Evolutionary conservation across 2,888 invertebrate species (phyloP).

Genomic region (Synanthedon myopaeformis): DNA sequence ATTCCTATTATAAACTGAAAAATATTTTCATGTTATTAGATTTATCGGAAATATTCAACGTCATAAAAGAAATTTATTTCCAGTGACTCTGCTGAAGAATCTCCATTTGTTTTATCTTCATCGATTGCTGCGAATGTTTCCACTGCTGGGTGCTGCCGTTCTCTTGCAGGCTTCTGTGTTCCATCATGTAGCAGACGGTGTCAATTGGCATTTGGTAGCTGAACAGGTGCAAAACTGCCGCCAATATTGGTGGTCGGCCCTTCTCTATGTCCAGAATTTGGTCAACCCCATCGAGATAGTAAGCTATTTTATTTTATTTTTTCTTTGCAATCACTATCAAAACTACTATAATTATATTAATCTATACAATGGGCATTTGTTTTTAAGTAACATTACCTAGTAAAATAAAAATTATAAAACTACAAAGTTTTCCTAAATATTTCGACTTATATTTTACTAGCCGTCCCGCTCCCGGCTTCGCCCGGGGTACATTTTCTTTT

Average conservation of each 20-base stretch:
- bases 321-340: too few species aligned
- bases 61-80: constrained; percentile 1
- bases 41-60: too few species aligned
- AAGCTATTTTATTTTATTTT: constrained; percentile 7
- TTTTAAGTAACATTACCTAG: too few species aligned
- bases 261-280: constrained; percentile 41
- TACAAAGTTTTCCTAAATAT: too few species aligned
- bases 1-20: too few species aligned
- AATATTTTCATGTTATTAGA: too few species aligned
- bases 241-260: constrained; percentile 40
- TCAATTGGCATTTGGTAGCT: constrained; percentile 17
- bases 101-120: constrained; percentile 37
- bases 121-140: constrained; percentile 37
- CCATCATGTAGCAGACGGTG: constrained; percentile 30
- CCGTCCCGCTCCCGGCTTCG: too few species aligned
- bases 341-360: too few species aligned
- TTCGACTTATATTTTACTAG: too few species aligned
- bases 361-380: too few species aligned
- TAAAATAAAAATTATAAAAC: too few species aligned
- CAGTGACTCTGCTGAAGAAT: constrained; percentile 23
- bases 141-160: constrained; percentile 24
- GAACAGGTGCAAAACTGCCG: constrained; percentile 25
- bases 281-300: constrained; percentile 25
- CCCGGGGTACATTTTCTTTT: too few species aligned
- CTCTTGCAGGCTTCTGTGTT: constrained; percentile 29